These are phyloP conservation scores for Panopea generosa DNA, from an alignment of 2,888 invertebrate species.

Conservation along the genomic window DNA sequence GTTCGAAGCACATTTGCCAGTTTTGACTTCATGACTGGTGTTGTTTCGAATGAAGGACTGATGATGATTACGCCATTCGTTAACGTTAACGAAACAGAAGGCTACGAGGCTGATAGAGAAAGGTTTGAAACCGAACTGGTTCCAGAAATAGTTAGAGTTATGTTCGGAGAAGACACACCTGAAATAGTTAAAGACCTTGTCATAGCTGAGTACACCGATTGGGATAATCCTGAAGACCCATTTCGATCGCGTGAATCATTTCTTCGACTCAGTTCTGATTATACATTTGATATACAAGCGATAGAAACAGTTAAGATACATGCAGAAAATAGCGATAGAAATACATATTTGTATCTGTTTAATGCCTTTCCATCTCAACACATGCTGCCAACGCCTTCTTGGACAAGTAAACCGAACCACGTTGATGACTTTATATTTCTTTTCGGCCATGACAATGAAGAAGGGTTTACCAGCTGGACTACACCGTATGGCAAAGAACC, in stretches of 20 bases:
- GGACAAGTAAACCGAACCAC: constrained; percentile 76
- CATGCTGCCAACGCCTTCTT: constrained; percentile 63
- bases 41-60: constrained; percentile 95
- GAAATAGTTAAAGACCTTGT: constrained; percentile 17
- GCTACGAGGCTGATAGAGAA: constrained; percentile 23
- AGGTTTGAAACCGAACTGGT: constrained; percentile 19
- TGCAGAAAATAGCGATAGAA: neutral
- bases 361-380: constrained; percentile 69
- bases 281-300: constrained; percentile 21
- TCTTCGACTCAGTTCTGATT: constrained; percentile 32
- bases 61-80: constrained; percentile 82
- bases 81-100: constrained; percentile 94
- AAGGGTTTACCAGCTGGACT: constrained; percentile 75
- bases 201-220: constrained; percentile 35
- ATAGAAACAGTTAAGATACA: constrained; percentile 23
- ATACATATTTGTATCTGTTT: constrained; percentile 43
- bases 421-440: constrained; percentile 72
- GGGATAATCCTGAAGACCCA: constrained; percentile 27
- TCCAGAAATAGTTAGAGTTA: constrained; percentile 23
- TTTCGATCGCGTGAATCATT: constrained; percentile 11
- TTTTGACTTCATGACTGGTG: constrained; percentile 94
- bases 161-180: constrained; percentile 25
- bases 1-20: constrained; percentile 20
- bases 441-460: constrained; percentile 41
- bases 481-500: constrained; percentile 86